These are phyloP conservation scores for Neomonachus schauinslandi DNA, from an alignment of 2,113 vertebrate genomes.

Conservation along the genomic window DNA sequence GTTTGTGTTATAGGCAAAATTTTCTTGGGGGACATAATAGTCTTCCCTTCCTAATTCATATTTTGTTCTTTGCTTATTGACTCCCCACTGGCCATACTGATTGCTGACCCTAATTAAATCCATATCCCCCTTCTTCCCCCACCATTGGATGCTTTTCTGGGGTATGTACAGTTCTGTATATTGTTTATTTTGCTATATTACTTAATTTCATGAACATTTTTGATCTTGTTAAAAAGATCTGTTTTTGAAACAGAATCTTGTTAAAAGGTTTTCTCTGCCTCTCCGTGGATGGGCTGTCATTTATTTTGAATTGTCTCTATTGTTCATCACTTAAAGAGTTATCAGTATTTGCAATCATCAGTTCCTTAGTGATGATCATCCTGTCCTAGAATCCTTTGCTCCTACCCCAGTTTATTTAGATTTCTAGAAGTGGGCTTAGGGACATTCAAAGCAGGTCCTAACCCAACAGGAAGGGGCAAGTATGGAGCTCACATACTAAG, in stretches of 20 bases:
- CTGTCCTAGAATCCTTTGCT: background rate
- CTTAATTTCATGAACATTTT: background rate
- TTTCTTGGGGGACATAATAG: background rate
- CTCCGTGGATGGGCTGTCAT: background rate
- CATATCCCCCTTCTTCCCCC: background rate
- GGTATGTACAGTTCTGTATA: background rate
- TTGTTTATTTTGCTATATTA: background rate
- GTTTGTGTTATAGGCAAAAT: background rate
- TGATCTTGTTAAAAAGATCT: background rate
- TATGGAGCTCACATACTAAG: background rate
- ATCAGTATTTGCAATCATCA: background rate
- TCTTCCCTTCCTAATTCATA: background rate
- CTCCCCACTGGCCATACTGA: background rate
- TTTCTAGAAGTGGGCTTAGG: background rate
- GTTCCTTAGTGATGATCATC: background rate
- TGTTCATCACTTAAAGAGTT: background rate
- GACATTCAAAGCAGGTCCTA: background rate
- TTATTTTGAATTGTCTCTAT: background rate
- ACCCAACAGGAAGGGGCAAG: background rate
- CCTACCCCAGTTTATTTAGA: background rate
- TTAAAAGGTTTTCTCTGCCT: background rate
- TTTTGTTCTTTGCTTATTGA: background rate
- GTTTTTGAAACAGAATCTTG: background rate
- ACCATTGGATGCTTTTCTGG: fast-evolving
- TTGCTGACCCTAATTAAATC: background rate